phyloP scores from a whole-genome alignment of 1,140 invertebrate genomes.

The Sycobia sp. region DNA sequence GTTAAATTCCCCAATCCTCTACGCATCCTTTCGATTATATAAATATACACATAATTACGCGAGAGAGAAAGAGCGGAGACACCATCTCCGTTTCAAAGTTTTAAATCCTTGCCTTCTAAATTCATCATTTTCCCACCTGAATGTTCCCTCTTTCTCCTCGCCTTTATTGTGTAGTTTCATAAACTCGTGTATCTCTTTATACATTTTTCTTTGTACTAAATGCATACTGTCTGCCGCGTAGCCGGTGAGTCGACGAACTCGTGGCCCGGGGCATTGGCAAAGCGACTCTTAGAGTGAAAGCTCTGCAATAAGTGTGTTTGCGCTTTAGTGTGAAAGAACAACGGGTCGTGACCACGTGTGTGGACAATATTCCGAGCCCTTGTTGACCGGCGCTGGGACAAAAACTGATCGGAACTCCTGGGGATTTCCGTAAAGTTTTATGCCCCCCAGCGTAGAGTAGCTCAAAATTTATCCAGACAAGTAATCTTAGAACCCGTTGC shows the following conservation, averaged over 20 bases:
- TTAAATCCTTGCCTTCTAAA: not conserved
- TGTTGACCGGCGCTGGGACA: too few relatives aligned
- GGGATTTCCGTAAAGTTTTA: too few relatives aligned
- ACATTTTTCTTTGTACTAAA: conserved; percentile 25
- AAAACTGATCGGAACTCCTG: too few relatives aligned
- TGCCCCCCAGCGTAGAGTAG: too few relatives aligned
- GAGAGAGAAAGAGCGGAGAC: conserved; percentile 9
- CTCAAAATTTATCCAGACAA: too few relatives aligned
- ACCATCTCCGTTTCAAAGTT: not conserved
- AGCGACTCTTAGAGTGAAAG: not conserved
- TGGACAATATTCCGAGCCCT: too few relatives aligned
- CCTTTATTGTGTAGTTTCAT: conserved; percentile 4
- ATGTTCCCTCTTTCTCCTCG: not conserved
- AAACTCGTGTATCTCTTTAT: conserved; percentile 7
- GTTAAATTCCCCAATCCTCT: conserved; percentile 44
- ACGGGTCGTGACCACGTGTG: too few relatives aligned
- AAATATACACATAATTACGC: conserved; percentile 18
- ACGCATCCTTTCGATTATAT: conserved; percentile 25
- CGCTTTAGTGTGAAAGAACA: conserved; percentile 13
- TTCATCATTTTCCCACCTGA: not conserved
- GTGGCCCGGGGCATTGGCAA: not conserved
- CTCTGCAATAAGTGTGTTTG: not conserved
- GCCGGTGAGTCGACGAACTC: not conserved
- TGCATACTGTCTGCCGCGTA: conserved; percentile 11
- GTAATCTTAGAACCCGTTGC: not conserved